These are phyloP conservation scores for Anoplius nigerrimus DNA, from an alignment of 2,888 invertebrate genomes.

Conservation along the genomic window DNA sequence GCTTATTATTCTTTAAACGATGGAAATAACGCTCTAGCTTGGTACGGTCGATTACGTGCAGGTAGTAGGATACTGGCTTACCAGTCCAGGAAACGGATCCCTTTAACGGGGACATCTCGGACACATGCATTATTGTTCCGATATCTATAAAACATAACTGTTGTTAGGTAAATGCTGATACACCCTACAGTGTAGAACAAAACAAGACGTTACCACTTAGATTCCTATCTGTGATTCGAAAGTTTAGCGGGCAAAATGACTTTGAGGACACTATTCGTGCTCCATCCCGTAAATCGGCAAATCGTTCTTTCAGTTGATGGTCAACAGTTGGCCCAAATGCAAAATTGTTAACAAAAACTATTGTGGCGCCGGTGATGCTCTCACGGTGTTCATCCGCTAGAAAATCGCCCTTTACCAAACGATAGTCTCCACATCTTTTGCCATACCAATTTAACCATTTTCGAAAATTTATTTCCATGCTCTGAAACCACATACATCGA, in stretches of 20 bases:
- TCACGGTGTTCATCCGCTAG: slow-evolving; percentile 93
- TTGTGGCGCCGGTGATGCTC: slow-evolving; percentile 93
- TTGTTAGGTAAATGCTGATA: no score
- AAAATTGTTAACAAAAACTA: slow-evolving; percentile 99
- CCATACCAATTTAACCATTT: slow-evolving; percentile 99
- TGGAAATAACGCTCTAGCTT: slow-evolving; percentile 98
- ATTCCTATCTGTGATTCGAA: slow-evolving; percentile 98
- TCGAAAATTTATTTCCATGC: slow-evolving; percentile 92
- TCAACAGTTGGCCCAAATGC: slow-evolving; percentile 99
- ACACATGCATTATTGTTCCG: slow-evolving; percentile 98
- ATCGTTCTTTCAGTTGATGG: slow-evolving; percentile 96
- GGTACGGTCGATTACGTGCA: slow-evolving; percentile 98
- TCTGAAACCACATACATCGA: slow-evolving; percentile 78
- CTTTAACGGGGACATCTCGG: slow-evolving; percentile 94
- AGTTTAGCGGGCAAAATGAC: slow-evolving; percentile 98
- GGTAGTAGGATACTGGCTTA: slow-evolving; percentile 98
- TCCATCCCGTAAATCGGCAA: slow-evolving; percentile 96
- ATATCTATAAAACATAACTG: slow-evolving; percentile 81
- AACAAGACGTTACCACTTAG: slow-evolving; percentile 83
- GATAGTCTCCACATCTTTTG: slow-evolving; percentile 93
- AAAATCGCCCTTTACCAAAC: slow-evolving; percentile 96
- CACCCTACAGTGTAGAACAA: neutral
- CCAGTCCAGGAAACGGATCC: slow-evolving; percentile 99
- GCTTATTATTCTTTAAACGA: slow-evolving; percentile 86
- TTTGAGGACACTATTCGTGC: slow-evolving; percentile 98